These are phyloP conservation scores for Iphiclides podalirius DNA, from an alignment of 2,888 invertebrate species.

Conservation along the genomic window DNA sequence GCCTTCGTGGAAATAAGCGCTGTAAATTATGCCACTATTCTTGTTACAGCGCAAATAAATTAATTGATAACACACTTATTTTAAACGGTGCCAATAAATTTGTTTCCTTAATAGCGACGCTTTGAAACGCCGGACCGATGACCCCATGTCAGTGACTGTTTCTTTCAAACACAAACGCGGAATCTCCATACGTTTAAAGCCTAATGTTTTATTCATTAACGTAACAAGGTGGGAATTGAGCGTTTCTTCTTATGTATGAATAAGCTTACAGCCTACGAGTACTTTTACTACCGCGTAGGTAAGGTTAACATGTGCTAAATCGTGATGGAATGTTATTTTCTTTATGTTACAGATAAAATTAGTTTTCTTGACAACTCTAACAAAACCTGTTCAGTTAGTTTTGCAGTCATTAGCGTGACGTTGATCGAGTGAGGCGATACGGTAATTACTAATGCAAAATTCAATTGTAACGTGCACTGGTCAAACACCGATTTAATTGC, in stretches of 20 bases:
- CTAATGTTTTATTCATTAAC: neutral
- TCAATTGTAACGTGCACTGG: slow-evolving; percentile 37
- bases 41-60: slow-evolving; percentile 13
- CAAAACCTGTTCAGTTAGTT: no score
- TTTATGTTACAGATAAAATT: no score
- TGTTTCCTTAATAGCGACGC: slow-evolving; percentile 3
- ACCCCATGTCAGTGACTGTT: slow-evolving; percentile 1
- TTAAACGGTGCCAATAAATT: slow-evolving; percentile 16
- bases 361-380: no score
- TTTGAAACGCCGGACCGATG: slow-evolving; percentile 2
- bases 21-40: slow-evolving; percentile 19
- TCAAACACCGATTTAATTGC: slow-evolving; percentile 41
- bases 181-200: slow-evolving; percentile 4
- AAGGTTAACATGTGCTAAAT: no score
- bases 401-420: neutral
- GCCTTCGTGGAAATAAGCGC: slow-evolving; percentile 25
- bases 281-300: no score
- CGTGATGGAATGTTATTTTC: no score
- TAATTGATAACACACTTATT: slow-evolving; percentile 20
- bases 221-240: slow-evolving; percentile 10
- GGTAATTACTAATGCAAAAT: slow-evolving; percentile 11
- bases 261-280: no score
- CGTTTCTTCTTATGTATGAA: slow-evolving; percentile 7
- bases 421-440: neutral
- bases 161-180: slow-evolving; percentile 4